phyloP scores from a whole-genome alignment of 1,140 invertebrate species.

The Tenebrio molitor region DNA sequence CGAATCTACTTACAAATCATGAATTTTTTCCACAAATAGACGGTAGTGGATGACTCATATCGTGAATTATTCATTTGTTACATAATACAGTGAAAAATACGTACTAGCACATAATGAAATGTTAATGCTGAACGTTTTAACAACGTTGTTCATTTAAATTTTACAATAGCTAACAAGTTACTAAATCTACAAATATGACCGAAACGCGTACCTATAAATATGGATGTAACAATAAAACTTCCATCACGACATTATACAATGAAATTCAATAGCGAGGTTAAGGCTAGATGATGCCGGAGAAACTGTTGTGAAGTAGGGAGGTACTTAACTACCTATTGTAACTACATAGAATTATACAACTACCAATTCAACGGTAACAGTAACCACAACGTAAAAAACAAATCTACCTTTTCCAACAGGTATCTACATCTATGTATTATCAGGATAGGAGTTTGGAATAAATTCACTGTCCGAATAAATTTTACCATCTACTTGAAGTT shows the following conservation, averaged over 20 bases:
- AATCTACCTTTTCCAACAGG: too few relatives aligned
- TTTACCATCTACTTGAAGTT: too few relatives aligned
- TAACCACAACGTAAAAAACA: too few relatives aligned
- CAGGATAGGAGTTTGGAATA: too few relatives aligned
- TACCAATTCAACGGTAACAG: too few relatives aligned
- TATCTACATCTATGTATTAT: too few relatives aligned
- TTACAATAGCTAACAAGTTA: constrained; percentile 22
- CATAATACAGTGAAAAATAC: constrained; percentile 32
- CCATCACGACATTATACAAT: constrained; percentile 9
- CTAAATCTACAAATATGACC: neutral
- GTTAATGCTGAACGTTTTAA: constrained; percentile 18
- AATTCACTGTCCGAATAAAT: too few relatives aligned
- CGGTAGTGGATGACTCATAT: constrained; percentile 26
- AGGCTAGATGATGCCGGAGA: neutral
- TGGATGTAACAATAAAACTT: constrained; percentile 17
- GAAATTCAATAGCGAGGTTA: constrained; percentile 17
- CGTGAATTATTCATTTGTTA: constrained; percentile 37
- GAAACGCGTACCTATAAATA: neutral
- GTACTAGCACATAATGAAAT: constrained; percentile 26
- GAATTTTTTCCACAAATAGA: constrained; percentile 34
- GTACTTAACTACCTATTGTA: neutral
- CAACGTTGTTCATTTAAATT: constrained; percentile 23
- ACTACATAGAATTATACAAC: neutral
- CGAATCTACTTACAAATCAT: constrained; percentile 8
- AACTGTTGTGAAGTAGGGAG: neutral